These are phyloP conservation scores for Periophthalmodon schlosseri DNA, from an alignment of 2,113 vertebrate genomes.

Conservation along the genomic window DNA sequence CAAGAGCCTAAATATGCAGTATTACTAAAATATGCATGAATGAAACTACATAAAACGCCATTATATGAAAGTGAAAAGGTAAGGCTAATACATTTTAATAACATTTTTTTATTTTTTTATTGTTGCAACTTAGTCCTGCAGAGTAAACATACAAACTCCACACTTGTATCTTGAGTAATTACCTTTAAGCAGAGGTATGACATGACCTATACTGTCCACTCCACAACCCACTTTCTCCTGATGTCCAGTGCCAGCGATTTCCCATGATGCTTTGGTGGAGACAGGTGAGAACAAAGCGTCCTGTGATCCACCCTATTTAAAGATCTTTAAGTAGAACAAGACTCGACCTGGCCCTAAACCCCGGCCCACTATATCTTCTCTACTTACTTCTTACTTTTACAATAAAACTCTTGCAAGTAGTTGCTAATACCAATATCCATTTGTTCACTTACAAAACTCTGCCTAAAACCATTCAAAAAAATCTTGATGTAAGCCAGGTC, in stretches of 20 bases:
- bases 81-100: too few relatives aligned
- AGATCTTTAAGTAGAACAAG: constrained; percentile 73
- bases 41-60: too few relatives aligned
- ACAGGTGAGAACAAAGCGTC: constrained; percentile 1
- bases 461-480: too few relatives aligned
- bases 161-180: neutral
- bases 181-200: constrained; percentile 10
- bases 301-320: constrained; percentile 54
- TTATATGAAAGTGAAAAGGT: too few relatives aligned
- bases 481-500: too few relatives aligned
- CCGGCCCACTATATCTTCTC: neutral
- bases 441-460: neutral
- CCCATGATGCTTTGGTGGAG: constrained; percentile 36
- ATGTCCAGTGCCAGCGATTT: constrained; percentile 37
- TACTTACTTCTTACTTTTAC: neutral
- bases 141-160: neutral
- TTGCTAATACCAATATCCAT: neutral
- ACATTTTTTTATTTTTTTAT: too few relatives aligned
- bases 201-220: constrained; percentile 24
- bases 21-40: too few relatives aligned
- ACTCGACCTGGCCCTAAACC: constrained; percentile 3
- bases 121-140: too few relatives aligned
- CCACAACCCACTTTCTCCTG: constrained; percentile 49
- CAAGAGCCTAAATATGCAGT: too few relatives aligned
- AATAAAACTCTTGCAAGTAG: neutral